Percentiles rank a stretch among this genome's conserved stretches.
phyloP scores from a whole-genome alignment of 2,797 vertebrate species.

The Brotogeris chrysoptera region DNA sequence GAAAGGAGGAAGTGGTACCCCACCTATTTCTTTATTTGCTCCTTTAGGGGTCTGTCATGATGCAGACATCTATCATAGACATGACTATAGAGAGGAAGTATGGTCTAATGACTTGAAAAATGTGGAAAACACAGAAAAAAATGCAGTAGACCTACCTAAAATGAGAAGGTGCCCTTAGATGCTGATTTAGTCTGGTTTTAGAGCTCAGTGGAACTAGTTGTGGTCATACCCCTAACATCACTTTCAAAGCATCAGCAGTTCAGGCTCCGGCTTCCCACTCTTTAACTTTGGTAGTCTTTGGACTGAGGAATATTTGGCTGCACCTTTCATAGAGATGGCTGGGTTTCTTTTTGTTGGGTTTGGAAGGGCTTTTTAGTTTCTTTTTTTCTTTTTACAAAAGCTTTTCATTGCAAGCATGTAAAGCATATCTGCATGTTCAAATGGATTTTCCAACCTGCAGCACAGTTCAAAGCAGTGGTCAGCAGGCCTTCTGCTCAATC shows the following conservation, averaged over 20 bases:
- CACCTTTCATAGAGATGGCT: not conserved
- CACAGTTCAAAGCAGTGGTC: not conserved
- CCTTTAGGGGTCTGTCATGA: not conserved
- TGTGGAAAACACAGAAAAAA: rapidly evolving
- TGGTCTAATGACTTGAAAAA: not conserved
- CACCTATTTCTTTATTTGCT: no score
- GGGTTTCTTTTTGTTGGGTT: not conserved
- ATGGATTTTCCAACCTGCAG: constrained; percentile 3
- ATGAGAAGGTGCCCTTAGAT: not conserved
- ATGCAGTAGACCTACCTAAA: not conserved
- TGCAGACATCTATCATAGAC: rapidly evolving
- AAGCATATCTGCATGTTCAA: not conserved
- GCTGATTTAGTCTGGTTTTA: not conserved
- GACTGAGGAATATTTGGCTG: not conserved
- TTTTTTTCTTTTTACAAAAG: not conserved
- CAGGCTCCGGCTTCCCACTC: not conserved
- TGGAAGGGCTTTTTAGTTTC: not conserved
- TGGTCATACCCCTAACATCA: not conserved
- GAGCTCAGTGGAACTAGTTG: not conserved
- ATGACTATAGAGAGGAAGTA: no score
- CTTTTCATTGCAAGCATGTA: not conserved
- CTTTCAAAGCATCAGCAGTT: not conserved
- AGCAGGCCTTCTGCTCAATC: constrained; percentile 52
- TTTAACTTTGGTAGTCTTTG: not conserved
- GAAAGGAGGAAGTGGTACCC: not conserved